A percentile compares a stretch with the other conserved stretches of the same genome.
Conservation (phyloP, 2,888 invertebrate genomes). For the Drosophila leonis region DNA sequence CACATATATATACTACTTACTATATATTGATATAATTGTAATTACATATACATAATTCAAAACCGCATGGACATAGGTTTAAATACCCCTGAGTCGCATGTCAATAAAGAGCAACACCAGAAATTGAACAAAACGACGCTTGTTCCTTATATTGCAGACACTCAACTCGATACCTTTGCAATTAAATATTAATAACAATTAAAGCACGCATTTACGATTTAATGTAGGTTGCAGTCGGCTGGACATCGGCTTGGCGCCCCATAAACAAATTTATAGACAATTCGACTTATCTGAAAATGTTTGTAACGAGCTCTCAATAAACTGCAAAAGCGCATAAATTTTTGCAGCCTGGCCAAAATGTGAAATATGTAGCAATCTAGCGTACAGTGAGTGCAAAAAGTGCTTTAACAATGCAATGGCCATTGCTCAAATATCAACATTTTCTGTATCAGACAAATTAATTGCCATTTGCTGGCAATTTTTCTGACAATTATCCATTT, state of each 20-base stretch:
- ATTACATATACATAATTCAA: constrained; percentile 36
- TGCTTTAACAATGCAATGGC: background rate
- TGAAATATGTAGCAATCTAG: constrained; percentile 24
- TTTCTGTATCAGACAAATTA: background rate
- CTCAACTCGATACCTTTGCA: background rate
- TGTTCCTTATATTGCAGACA: too few species aligned
- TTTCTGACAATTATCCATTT: constrained; percentile 36
- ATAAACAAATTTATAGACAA: constrained; percentile 65
- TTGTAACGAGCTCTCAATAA: constrained; percentile 65
- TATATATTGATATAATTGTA: constrained; percentile 19
- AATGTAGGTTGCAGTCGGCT: constrained; percentile 5
- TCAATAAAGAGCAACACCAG: constrained; percentile 45
- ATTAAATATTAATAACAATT: constrained; percentile 66
- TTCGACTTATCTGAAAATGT: constrained; percentile 34
- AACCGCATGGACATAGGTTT: constrained; percentile 25
- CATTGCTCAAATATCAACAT: constrained; percentile 5
- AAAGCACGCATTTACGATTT: constrained; percentile 15
- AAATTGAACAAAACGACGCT: constrained; percentile 12
- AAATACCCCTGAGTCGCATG: constrained; percentile 45
- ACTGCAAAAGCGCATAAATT: constrained; percentile 62
- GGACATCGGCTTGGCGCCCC: constrained; percentile 61
- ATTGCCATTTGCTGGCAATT: constrained; percentile 7
- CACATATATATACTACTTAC: constrained; percentile 3
- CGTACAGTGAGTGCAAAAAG: constrained; percentile 42
- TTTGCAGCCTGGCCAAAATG: constrained; percentile 13